A percentile compares a stretch with the other conserved stretches of the same genome.
phyloP scores from a whole-genome alignment of 2,797 vertebrate species.

The Anableps anableps region DNA sequence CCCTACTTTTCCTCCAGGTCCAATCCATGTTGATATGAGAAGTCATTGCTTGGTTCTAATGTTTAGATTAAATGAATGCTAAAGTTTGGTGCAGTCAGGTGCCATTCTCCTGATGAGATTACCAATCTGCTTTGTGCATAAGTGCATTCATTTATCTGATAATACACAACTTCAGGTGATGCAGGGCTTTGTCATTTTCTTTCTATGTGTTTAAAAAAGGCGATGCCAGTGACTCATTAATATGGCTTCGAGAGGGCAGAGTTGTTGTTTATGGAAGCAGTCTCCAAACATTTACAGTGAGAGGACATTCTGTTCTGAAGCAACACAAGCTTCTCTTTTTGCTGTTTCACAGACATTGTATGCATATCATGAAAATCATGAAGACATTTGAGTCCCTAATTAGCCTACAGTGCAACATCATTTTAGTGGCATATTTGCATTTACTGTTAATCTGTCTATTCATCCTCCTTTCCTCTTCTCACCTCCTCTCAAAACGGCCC shows the following conservation, averaged over 20 bases:
- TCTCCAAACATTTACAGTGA: slow-evolving; percentile 42
- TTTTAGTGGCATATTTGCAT: slow-evolving; percentile 19
- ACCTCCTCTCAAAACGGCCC: not conserved
- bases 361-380: not conserved
- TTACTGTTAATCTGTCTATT: not conserved
- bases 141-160: not conserved
- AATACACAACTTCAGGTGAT: not conserved
- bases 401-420: slow-evolving; percentile 1
- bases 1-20: not conserved
- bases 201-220: not conserved
- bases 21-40: not conserved
- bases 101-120: not conserved
- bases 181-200: not conserved
- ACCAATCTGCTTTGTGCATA: not conserved
- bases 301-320: slow-evolving; percentile 4
- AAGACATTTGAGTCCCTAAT: slow-evolving; percentile 10
- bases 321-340: slow-evolving; percentile 9
- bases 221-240: slow-evolving; percentile 7
- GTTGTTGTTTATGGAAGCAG: slow-evolving; percentile 33
- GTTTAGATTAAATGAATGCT: not conserved
- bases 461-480: not conserved
- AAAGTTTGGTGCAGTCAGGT: not conserved
- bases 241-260: slow-evolving; percentile 26
- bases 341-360: slow-evolving; percentile 7
- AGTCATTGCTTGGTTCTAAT: not conserved